Evolutionary conservation across 2,113 vertebrate species (phyloP).

Genomic region (Oenanthe melanoleuca): DNA sequence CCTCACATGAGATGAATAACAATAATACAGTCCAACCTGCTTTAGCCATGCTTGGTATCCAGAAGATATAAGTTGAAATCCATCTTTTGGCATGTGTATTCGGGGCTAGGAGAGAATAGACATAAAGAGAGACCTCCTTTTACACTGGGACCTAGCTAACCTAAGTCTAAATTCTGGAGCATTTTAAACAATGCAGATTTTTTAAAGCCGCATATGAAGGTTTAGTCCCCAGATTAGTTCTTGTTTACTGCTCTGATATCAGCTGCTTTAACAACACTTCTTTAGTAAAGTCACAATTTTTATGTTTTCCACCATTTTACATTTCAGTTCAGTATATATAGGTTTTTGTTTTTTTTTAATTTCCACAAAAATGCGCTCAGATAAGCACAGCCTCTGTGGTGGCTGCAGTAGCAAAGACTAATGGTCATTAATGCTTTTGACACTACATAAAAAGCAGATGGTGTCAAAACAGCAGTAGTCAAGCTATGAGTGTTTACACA

Average conservation of each 20-base stretch:
- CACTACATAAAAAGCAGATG: not conserved
- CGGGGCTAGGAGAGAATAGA: constrained; percentile 76
- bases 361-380: not conserved
- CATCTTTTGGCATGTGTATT: constrained; percentile 77
- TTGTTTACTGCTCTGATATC: not conserved
- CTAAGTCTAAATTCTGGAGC: constrained; percentile 54
- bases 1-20: constrained; percentile 74
- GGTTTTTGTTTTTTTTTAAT: not conserved
- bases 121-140: constrained; percentile 75
- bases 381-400: not conserved
- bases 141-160: constrained; percentile 72
- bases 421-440: not conserved
- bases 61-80: constrained; percentile 75
- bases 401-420: not conserved
- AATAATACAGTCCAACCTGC: constrained; percentile 75
- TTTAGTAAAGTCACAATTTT: not conserved
- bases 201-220: not conserved
- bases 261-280: not conserved
- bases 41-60: constrained; percentile 78
- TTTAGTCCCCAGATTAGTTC: constrained; percentile 1
- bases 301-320: not conserved
- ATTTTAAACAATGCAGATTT: constrained; percentile 19
- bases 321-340: not conserved
- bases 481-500: not conserved
- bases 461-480: not conserved